Percentiles rank a stretch among this genome's conserved stretches.
These are phyloP conservation scores for Diabrotica balteata DNA, from an alignment of 2,888 invertebrate species.

Conservation along the genomic window DNA sequence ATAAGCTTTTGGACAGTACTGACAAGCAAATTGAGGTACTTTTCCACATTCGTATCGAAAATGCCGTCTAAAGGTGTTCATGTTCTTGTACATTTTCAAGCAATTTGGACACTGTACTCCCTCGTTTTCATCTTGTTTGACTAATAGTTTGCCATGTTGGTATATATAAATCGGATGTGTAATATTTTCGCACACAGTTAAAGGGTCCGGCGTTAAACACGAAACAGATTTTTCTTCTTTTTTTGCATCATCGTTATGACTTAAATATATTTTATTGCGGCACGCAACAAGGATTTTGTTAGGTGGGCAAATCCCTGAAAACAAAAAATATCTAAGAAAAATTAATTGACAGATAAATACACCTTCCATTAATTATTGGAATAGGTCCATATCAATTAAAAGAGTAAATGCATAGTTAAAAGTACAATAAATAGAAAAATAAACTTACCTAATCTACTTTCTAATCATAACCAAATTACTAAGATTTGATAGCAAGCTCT, in stretches of 20 bases:
- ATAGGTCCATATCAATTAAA: too few relatives aligned
- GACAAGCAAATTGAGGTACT: conserved; percentile 36
- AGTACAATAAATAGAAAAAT: background rate
- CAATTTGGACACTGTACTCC: conserved; percentile 33
- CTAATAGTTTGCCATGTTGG: background rate
- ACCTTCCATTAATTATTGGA: too few relatives aligned
- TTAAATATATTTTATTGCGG: background rate
- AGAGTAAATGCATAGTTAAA: too few relatives aligned
- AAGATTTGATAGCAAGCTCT: too few relatives aligned
- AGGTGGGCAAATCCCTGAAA: background rate
- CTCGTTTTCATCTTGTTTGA: background rate
- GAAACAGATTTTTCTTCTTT: background rate
- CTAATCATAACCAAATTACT: too few relatives aligned
- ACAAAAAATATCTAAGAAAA: background rate
- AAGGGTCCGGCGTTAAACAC: too few relatives aligned
- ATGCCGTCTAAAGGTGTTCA: conserved; percentile 41
- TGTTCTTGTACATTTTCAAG: conserved; percentile 37
- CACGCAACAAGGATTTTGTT: background rate
- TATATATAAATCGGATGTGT: background rate
- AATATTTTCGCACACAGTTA: background rate
- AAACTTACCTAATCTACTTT: background rate
- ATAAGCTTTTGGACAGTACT: conserved; percentile 32
- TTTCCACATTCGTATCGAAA: conserved; percentile 46
- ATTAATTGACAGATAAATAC: too few relatives aligned
- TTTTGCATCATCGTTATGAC: background rate